A percentile compares a stretch with the other conserved stretches of the same genome.
These are phyloP conservation scores for Ceratitis capitata DNA, from an alignment of 1,140 invertebrate species.

Conservation along the genomic window DNA sequence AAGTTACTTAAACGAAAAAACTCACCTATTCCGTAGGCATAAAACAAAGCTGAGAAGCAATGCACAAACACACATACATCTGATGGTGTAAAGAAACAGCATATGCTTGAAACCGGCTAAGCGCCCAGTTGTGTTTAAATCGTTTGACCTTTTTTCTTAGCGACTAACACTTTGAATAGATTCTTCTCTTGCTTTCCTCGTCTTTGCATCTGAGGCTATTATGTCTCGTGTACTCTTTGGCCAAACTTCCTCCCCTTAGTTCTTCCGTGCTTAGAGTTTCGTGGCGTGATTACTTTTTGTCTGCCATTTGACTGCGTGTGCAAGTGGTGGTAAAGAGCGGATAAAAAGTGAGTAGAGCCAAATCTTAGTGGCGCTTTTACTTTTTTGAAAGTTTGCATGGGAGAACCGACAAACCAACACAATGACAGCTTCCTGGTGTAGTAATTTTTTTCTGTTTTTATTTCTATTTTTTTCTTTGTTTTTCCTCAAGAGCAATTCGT, in stretches of 20 bases:
- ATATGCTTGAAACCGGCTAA: background rate
- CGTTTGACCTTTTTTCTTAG: background rate
- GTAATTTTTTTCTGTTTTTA: background rate
- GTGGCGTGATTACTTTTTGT: conserved; percentile 16
- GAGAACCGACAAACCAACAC: background rate
- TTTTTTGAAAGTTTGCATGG: conserved; percentile 6
- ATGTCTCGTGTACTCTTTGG: background rate
- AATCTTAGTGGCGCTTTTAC: conserved; percentile 33
- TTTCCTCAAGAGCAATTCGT: conserved; percentile 8
- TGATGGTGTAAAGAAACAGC: background rate
- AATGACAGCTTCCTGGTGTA: background rate
- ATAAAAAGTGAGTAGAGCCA: background rate
- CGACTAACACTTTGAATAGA: too few relatives aligned
- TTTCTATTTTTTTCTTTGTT: background rate
- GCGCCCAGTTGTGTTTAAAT: background rate
- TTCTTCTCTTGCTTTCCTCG: background rate
- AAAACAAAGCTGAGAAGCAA: too few relatives aligned
- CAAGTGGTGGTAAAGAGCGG: conserved; percentile 2
- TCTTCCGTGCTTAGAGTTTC: background rate
- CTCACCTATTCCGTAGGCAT: background rate
- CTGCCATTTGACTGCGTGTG: conserved; percentile 9
- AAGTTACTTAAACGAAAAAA: conserved; percentile 27
- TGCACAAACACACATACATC: background rate
- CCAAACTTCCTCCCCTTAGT: background rate
- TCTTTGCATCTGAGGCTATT: background rate